A percentile compares a stretch with the other conserved stretches of the same genome.
Conservation (phyloP, 1,140 invertebrate species). For the Eupeodes corollae region DNA sequence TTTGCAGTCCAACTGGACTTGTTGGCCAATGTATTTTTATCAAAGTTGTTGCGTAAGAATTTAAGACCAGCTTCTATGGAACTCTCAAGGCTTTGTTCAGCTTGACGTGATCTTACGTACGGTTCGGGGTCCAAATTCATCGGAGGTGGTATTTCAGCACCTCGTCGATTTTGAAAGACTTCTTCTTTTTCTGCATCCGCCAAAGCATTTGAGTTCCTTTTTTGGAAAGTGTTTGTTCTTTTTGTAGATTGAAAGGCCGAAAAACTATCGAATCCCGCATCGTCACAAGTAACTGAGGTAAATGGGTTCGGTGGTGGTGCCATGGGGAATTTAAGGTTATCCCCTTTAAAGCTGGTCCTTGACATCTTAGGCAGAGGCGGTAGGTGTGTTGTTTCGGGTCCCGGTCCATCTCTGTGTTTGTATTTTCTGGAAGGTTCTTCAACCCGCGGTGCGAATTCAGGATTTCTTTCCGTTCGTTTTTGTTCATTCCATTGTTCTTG, state of each 20-base stretch:
- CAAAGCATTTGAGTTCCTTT: slow-evolving; percentile 16
- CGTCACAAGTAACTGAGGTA: no score
- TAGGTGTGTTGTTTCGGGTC: slow-evolving; percentile 21
- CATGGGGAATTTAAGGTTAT: not conserved
- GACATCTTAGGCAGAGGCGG: not conserved
- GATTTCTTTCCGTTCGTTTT: slow-evolving; percentile 50
- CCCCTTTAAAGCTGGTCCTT: not conserved
- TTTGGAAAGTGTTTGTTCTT: slow-evolving; percentile 18
- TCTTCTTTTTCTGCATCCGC: slow-evolving; percentile 7
- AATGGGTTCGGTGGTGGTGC: slow-evolving; percentile 5
- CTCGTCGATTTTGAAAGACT: slow-evolving; percentile 22
- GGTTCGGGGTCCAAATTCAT: slow-evolving; percentile 47
- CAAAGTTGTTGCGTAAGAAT: slow-evolving; percentile 50
- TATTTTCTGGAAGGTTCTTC: slow-evolving; percentile 21
- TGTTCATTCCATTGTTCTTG: slow-evolving; percentile 73
- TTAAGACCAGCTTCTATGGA: slow-evolving; percentile 56
- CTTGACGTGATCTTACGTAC: slow-evolving; percentile 13
- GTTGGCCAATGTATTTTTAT: slow-evolving; percentile 36
- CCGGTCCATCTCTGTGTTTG: slow-evolving; percentile 31
- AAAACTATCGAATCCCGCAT: no score
- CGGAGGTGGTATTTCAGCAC: slow-evolving; percentile 51
- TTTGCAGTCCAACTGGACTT: slow-evolving; percentile 32
- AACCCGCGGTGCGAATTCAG: slow-evolving; percentile 56
- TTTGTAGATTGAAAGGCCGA: slow-evolving; percentile 19
- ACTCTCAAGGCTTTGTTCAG: slow-evolving; percentile 41